Conservation (phyloP, 2,113 vertebrate species). For the Uria lomvia region DNA sequence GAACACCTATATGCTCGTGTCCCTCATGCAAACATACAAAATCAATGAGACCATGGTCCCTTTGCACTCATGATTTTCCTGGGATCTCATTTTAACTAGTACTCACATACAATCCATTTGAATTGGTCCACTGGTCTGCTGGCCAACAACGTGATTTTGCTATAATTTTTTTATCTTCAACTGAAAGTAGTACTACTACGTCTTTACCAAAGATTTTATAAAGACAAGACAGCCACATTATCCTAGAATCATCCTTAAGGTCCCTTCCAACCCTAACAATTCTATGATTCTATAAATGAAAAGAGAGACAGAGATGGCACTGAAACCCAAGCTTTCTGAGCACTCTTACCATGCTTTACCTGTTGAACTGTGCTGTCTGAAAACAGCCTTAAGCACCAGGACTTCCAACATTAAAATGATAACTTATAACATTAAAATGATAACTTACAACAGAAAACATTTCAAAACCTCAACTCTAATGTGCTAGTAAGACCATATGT, state of each 20-base stretch:
- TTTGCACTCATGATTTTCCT: background rate
- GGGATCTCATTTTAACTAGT: background rate
- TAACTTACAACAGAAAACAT: background rate
- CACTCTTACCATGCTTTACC: background rate
- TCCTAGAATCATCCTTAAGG: no score
- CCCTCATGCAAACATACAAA: background rate
- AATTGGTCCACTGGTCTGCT: background rate
- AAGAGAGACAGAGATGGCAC: background rate
- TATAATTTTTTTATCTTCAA: background rate
- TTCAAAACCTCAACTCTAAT: background rate
- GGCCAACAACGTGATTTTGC: background rate
- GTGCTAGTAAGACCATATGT: background rate
- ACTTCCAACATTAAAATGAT: background rate
- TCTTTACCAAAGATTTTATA: background rate
- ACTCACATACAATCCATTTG: background rate
- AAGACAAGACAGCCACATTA: background rate
- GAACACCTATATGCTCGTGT: background rate
- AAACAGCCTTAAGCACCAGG: background rate
- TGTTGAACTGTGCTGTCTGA: background rate
- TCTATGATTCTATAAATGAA: background rate
- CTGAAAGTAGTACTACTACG: background rate
- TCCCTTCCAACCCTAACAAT: no score
- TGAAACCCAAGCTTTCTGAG: background rate
- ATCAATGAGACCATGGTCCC: background rate
- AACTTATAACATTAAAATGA: background rate